Percentiles rank a stretch among this genome's conserved stretches.
These are phyloP conservation scores for Coturnix japonica DNA, from an alignment of 2,113 vertebrate genomes.

Conservation along the genomic window DNA sequence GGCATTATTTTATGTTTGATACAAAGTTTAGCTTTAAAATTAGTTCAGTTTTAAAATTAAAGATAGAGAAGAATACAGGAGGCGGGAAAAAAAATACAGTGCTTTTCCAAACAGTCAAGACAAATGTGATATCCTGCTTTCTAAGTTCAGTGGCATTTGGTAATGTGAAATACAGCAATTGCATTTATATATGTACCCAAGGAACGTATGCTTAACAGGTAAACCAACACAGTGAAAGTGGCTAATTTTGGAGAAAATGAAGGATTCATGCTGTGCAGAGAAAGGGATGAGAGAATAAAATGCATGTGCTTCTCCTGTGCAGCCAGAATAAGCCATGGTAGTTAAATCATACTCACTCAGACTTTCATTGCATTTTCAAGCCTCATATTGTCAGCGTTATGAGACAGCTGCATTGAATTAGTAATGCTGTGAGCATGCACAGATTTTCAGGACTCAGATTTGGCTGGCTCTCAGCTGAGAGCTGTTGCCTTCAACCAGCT, in stretches of 20 bases:
- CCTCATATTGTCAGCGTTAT: background rate
- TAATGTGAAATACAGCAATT: background rate
- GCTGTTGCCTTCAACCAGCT: background rate
- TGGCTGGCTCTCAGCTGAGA: slow-evolving; percentile 17
- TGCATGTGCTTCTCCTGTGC: background rate
- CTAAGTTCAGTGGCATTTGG: background rate
- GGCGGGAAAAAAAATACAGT: background rate
- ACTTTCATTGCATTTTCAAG: slow-evolving; percentile 32
- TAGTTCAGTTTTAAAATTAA: background rate
- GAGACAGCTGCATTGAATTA: slow-evolving; percentile 50
- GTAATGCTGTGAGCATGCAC: background rate
- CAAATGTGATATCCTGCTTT: background rate
- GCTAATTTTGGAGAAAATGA: slow-evolving; percentile 15
- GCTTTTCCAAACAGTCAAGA: background rate
- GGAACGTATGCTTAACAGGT: background rate
- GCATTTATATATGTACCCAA: background rate
- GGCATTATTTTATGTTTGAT: background rate
- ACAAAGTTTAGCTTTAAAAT: background rate
- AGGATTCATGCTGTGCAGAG: background rate
- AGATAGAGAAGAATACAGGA: background rate
- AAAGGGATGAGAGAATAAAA: background rate
- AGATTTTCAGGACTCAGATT: background rate
- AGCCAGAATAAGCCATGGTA: slow-evolving; percentile 2
- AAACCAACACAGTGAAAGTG: background rate
- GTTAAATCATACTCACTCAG: slow-evolving; percentile 11